Base-by-base conservation (phyloP, 2,797 vertebrate species). In the Gymnocypris eckloni region DNA sequence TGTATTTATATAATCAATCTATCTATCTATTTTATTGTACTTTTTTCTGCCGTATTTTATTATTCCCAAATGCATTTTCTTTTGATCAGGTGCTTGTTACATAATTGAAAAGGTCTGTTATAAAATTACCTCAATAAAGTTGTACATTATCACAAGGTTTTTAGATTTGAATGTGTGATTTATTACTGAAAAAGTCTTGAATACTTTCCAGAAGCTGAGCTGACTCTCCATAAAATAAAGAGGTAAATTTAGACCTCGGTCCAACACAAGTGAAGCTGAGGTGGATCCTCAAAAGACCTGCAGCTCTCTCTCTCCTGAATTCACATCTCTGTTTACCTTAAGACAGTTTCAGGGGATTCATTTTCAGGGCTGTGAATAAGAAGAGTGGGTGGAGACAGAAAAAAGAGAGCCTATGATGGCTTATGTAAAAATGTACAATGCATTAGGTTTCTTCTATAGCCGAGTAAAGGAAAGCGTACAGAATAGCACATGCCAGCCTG, bases 351-450 rank as follows among this genome's bases (percentile, higher is more conserved):
- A 45, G 52, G 39, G 52, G 54, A 61, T 82, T 59, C 2, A 54
- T 56, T 50, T 81, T 81, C 20, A 56, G 7, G 25, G 6, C 79
- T 52, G 28, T 16, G 43, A 13, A 25, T 12, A 76, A 50, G 71
- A 50, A 48, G 78, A 80, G 78, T 69, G 67, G 67, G 50, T 41
- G n/a, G 81, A 59, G 52, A 72, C 25, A 33, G 43, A 3, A 15
- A 43, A 70, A 45, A 73, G 10, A 45, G 15, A 73, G 33, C 15
- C 13, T 54, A 81, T 81, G 37, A 70, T 25, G 56, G 33, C 13
- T 82, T 48, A 64, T 50, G 54, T 73, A 73, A 83, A 83, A 75
- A 18, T 39, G 18, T 75, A 25, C 54, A 64, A 39, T 59, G 54
- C 41, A 45, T 48, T 59, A 66, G 13, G 1, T 50, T 75, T 73